phyloP scores from a whole-genome alignment of 2,888 invertebrate species.

The Leptogaster cylindrica region DNA sequence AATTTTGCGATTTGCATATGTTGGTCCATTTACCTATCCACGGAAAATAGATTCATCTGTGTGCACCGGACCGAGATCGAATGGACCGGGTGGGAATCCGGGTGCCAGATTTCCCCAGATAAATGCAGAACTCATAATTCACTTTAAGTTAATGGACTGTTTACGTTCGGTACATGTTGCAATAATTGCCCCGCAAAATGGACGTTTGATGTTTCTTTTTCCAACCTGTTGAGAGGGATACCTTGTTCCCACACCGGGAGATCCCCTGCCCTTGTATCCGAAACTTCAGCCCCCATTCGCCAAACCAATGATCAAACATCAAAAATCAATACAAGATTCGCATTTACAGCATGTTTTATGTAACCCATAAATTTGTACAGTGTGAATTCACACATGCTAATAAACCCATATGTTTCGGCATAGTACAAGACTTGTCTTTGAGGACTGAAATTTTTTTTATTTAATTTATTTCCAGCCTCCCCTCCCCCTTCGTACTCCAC shows the following conservation, averaged over 20 bases:
- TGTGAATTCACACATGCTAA: conserved; percentile 4
- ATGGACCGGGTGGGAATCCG: too few species aligned
- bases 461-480: conserved; percentile 23
- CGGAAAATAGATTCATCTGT: neutral
- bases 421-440: conserved; percentile 1
- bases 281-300: too few species aligned
- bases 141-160: conserved; percentile 11
- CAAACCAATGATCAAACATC: too few species aligned
- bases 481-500: too few species aligned
- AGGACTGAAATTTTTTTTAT: conserved; percentile 31
- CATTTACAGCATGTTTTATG: conserved; percentile 15
- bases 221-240: conserved; percentile 2
- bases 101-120: too few species aligned
- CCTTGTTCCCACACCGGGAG: neutral
- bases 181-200: conserved; percentile 14
- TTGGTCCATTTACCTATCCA: neutral
- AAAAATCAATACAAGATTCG: conserved; percentile 14
- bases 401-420: conserved; percentile 1
- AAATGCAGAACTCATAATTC: conserved; percentile 1
- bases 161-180: neutral
- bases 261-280: neutral
- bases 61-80: neutral
- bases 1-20: conserved; percentile 37
- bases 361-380: conserved; percentile 16
- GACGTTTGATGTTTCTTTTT: neutral